Conservation (phyloP, 2,113 vertebrate species). For the Sander vitreus region DNA sequence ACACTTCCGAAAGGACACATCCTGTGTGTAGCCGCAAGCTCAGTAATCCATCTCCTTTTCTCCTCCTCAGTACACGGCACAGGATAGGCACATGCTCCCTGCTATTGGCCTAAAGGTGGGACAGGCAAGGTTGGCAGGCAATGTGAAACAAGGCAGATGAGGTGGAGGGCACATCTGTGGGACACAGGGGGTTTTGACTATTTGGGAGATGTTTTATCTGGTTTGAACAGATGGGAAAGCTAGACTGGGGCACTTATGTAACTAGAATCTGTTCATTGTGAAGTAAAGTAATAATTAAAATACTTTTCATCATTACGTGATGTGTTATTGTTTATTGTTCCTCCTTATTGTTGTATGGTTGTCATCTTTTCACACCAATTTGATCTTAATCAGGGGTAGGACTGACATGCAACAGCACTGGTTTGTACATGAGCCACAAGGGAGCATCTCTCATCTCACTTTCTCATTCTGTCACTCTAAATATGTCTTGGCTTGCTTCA, state of each 20-base stretch:
- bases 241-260: not conserved
- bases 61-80: constrained; percentile 29
- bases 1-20: constrained; percentile 73
- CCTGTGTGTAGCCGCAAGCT: constrained; percentile 50
- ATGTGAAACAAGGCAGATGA: constrained; percentile 51
- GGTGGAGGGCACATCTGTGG: constrained; percentile 43
- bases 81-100: constrained; percentile 20
- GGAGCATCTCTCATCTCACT: constrained; percentile 18
- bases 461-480: constrained; percentile 23
- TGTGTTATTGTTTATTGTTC: not conserved
- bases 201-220: constrained; percentile 32
- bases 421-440: constrained; percentile 2
- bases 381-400: constrained; percentile 3
- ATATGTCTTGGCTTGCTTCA: not conserved
- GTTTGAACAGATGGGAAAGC: constrained; percentile 35
- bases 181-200: constrained; percentile 37
- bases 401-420: not conserved
- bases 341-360: not conserved
- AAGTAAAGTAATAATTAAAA: not conserved
- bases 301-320: not conserved
- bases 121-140: constrained; percentile 42
- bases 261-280: not conserved
- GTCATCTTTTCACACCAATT: not conserved
- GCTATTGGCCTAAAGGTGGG: constrained; percentile 43
- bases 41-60: constrained; percentile 71